Conservation (phyloP, 2,888 invertebrate genomes). For the Drosophila paranaensis region DNA sequence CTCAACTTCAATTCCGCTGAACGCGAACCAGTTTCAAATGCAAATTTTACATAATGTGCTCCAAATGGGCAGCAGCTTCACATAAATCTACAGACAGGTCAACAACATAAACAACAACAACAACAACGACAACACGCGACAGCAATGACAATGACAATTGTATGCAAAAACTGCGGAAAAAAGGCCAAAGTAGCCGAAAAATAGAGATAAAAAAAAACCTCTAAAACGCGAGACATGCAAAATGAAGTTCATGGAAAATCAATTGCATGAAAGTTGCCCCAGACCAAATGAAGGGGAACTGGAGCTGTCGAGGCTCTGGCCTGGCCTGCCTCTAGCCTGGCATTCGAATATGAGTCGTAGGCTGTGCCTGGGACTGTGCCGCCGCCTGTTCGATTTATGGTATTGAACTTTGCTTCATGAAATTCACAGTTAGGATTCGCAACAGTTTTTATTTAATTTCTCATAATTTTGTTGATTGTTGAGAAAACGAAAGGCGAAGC, state of each 20-base stretch:
- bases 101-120: slow-evolving; percentile 48
- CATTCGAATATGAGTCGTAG: slow-evolving; percentile 22
- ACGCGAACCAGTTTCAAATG: slow-evolving; percentile 66
- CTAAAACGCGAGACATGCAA: slow-evolving; percentile 45
- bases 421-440: slow-evolving; percentile 40
- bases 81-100: slow-evolving; percentile 66
- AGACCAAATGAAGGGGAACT: slow-evolving; percentile 62
- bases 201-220: not conserved
- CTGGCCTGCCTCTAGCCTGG: not conserved
- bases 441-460: slow-evolving; percentile 37
- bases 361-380: slow-evolving; percentile 10
- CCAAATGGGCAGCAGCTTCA: slow-evolving; percentile 73
- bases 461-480: slow-evolving; percentile 20
- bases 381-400: slow-evolving; percentile 52
- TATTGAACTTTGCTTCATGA: slow-evolving; percentile 69
- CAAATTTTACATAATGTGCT: slow-evolving; percentile 74
- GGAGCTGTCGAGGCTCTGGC: slow-evolving; percentile 13
- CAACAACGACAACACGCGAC: slow-evolving; percentile 60
- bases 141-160: slow-evolving; percentile 79
- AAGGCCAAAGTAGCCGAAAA: slow-evolving; percentile 39
- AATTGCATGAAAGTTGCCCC: slow-evolving; percentile 71
- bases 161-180: slow-evolving; percentile 75
- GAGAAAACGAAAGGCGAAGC: slow-evolving; percentile 22
- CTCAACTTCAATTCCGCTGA: slow-evolving; percentile 31
- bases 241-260: slow-evolving; percentile 78